Base-by-base conservation (phyloP, 2,113 vertebrate genomes). In the Odobenus rosmarus region DNA sequence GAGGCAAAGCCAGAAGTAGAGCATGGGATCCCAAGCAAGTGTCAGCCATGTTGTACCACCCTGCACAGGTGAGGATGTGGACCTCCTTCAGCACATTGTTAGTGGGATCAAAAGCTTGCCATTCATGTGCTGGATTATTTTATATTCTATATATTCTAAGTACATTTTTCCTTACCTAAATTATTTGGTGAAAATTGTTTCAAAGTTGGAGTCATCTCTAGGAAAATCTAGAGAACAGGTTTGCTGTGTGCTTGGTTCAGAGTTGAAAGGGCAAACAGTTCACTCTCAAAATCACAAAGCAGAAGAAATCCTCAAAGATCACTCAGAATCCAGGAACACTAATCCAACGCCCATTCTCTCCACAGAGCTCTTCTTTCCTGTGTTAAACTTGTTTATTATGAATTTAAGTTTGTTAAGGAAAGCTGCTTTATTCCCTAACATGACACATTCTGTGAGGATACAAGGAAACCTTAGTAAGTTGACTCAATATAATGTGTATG, bases 31-130 rank as follows among this genome's bases (percentile, higher is more conserved):
- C n/a, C 33, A 46, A 23, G 39, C 42, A 3, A 67, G 71, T 23
- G 12, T 42, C 53, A 24, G 33, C 33, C 24, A 77, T 26, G 19
- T 31, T 67, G 26, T 15, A 4, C 19, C 42, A 5, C 67, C 46
- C 19, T 1, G 8, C 2, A 57, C 0, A 3, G 0, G 10, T 19
- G 39, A 23, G 9, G 33, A 11, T 18, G 0, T 31, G 19, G 31
- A 49, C 19, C 28, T 46, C 10, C 18, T 72, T 72, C 55, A 26
- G 69, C n/a, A 81, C 21, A 46, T 10, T 5, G 7, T 21, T 7
- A 10, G 46, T 36, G 55, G 79, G 26, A 57, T 81, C 53, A 31
- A 51, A 88, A 71, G 23, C 5, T 19, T 13, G 3, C 5, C 31
- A 21, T 36, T 49, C 18, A 5, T 15, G 1, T 33, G 49, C 4